Percentiles rank a stretch among this genome's conserved stretches.
Conservation (phyloP, 2,888 invertebrate species). For the Amphimallon solstitiale region DNA sequence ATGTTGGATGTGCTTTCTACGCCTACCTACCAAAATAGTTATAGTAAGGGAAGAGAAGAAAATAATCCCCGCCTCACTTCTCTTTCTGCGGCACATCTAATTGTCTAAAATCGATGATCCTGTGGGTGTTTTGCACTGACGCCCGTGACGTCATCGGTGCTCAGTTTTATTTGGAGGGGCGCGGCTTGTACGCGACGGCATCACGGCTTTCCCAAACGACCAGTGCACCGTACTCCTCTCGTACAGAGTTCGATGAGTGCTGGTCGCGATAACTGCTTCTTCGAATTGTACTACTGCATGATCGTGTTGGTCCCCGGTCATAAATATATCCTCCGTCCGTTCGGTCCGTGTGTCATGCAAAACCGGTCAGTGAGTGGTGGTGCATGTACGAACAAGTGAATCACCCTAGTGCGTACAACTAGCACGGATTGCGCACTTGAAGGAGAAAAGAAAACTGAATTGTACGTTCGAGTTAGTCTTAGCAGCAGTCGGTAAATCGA, state of each 20-base stretch:
- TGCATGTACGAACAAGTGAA: neutral
- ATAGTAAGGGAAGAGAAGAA: too few species aligned
- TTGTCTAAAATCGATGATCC: slow-evolving; percentile 54
- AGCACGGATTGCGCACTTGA: too few species aligned
- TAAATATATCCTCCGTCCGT: neutral
- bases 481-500: neutral
- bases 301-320: slow-evolving; percentile 19
- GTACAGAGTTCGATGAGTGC: slow-evolving; percentile 15
- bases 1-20: too few species aligned
- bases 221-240: slow-evolving; percentile 25
- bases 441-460: neutral
- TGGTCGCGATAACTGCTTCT: slow-evolving; percentile 4
- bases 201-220: slow-evolving; percentile 28
- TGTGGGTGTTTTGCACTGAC: slow-evolving; percentile 54
- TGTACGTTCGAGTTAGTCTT: slow-evolving; percentile 2
- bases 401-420: neutral
- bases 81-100: slow-evolving; percentile 30
- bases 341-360: too few species aligned
- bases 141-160: slow-evolving; percentile 63
- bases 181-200: slow-evolving; percentile 42
- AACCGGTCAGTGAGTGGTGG: slow-evolving; percentile 17
- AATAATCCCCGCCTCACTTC: too few species aligned
- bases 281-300: too few species aligned
- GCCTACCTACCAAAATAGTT: too few species aligned
- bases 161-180: slow-evolving; percentile 56